phyloP scores from a whole-genome alignment of 2,113 vertebrate genomes.

The Myrmecophaga tridactyla region DNA sequence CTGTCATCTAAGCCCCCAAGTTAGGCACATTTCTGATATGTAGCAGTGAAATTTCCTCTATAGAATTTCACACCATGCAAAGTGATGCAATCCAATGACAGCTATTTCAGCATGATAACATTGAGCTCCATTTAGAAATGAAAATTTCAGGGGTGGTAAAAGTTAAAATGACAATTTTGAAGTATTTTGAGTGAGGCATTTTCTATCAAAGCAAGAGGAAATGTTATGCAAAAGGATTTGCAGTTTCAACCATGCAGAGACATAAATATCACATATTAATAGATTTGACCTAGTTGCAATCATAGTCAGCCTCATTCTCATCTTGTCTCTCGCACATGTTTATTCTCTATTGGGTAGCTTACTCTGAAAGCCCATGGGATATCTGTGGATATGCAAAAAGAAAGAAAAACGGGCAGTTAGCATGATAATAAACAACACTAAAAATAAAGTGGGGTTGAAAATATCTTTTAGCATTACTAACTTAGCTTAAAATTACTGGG shows the following conservation, averaged over 20 bases:
- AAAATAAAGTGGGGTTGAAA: slow-evolving; percentile 25
- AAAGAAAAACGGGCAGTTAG: slow-evolving; percentile 25
- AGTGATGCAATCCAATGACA: slow-evolving; percentile 40
- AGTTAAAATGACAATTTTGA: slow-evolving; percentile 64
- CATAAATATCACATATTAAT: slow-evolving; percentile 78
- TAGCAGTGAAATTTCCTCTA: slow-evolving; percentile 33
- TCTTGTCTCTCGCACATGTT: slow-evolving; percentile 64
- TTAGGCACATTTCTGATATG: slow-evolving; percentile 5
- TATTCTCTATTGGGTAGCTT: slow-evolving; percentile 55
- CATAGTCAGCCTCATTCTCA: slow-evolving; percentile 67
- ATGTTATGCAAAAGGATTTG: slow-evolving; percentile 74
- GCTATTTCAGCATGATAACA: slow-evolving; percentile 52
- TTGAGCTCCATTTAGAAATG: slow-evolving; percentile 45
- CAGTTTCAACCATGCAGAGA: slow-evolving; percentile 70
- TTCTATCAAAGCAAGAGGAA: slow-evolving; percentile 70
- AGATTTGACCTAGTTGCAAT: slow-evolving; percentile 77
- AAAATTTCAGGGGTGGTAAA: slow-evolving; percentile 64
- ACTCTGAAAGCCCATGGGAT: slow-evolving; percentile 41
- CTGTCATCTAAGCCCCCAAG: not conserved
- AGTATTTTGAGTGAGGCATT: slow-evolving; percentile 60
- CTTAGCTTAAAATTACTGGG: not conserved
- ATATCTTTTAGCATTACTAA: slow-evolving; percentile 38
- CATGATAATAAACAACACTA: not conserved
- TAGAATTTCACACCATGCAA: slow-evolving; percentile 39
- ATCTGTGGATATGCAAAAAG: not conserved